Percentiles rank a stretch among this genome's conserved stretches.
Conservation (phyloP, 2,113 vertebrate species). For the Colossoma macropomum region DNA sequence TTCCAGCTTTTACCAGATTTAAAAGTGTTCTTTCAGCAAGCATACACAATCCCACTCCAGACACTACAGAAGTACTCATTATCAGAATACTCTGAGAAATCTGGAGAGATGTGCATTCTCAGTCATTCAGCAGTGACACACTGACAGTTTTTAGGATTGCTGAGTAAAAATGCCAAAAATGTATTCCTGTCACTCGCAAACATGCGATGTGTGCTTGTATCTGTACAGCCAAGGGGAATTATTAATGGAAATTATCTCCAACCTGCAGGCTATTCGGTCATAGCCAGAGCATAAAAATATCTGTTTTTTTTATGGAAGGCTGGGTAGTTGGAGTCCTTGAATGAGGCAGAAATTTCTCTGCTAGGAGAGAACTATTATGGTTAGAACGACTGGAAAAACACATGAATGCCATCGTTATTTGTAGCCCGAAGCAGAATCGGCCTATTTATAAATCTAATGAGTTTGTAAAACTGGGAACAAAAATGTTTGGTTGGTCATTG, state of each 20-base stretch:
- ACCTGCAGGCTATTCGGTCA: background rate
- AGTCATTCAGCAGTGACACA: background rate
- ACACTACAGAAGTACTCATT: background rate
- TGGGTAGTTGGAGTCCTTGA: background rate
- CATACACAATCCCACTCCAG: background rate
- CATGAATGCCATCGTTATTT: background rate
- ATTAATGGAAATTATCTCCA: background rate
- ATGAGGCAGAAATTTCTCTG: background rate
- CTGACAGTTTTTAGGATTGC: background rate
- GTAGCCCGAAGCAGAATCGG: background rate
- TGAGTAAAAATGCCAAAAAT: background rate
- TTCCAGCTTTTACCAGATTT: conserved; percentile 54
- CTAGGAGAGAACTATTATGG: background rate
- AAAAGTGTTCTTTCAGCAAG: conserved; percentile 18
- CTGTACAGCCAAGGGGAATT: background rate
- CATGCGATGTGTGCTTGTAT: background rate
- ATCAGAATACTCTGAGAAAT: conserved; percentile 5
- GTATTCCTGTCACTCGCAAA: background rate
- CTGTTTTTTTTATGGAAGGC: background rate
- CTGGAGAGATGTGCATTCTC: background rate
- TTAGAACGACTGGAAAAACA: background rate
- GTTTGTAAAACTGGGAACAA: background rate
- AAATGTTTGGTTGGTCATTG: background rate
- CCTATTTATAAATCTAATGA: background rate
- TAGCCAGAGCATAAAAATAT: background rate